Base-by-base conservation (phyloP, 2,888 invertebrate genomes). In the Andrena chrysosceles region DNA sequence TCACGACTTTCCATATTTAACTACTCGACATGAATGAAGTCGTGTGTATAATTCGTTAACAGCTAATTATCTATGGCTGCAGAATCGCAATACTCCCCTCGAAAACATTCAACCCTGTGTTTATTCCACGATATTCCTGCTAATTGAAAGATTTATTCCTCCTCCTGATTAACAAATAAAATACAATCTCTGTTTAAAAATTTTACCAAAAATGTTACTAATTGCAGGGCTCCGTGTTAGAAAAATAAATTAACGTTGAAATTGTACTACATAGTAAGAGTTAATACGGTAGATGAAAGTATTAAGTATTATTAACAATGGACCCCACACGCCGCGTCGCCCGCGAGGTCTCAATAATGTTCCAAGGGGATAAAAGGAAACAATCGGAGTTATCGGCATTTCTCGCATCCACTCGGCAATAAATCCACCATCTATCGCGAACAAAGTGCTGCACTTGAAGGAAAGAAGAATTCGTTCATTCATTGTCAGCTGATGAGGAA, bases 401-500 rank as follows among this genome's bases (percentile, higher is more conserved):
- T 16, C 26, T 75, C 69, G 78, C 85, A 81, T 83, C 75, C 71
- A 76, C 63, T 69, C 26, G 54, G 73, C 72, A 87, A 87, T 87
- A 84, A 87, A 87, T 85, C 69, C 69, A 20, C 63, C 1, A 10
- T 64, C 35, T 87, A 80, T 81, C 85, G 73, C 23, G 35, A 69
- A 80, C 73, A 75, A 73, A 85, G 82, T 49, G 66, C 29, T 64
- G 83, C 75, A 59, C 78, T 85, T 60, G 73, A 79, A 52, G 69
- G 66, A 54, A 76, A 29, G 56, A 86, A 84, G 72, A 79, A 78
- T 73, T 85, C 68, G 49, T 87, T 87, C 85, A 87, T 87, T 87
- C 81, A 87, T 79, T 76, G 77, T 79, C 78, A 70, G 35, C 70
- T 62, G 74, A 35, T 59, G 64, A 59, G 31, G 59, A 56, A 49